A percentile compares a stretch with the other conserved stretches of the same genome.
Evolutionary conservation across 2,888 invertebrate species (phyloP).

Genomic region (Pandemis heparana): DNA sequence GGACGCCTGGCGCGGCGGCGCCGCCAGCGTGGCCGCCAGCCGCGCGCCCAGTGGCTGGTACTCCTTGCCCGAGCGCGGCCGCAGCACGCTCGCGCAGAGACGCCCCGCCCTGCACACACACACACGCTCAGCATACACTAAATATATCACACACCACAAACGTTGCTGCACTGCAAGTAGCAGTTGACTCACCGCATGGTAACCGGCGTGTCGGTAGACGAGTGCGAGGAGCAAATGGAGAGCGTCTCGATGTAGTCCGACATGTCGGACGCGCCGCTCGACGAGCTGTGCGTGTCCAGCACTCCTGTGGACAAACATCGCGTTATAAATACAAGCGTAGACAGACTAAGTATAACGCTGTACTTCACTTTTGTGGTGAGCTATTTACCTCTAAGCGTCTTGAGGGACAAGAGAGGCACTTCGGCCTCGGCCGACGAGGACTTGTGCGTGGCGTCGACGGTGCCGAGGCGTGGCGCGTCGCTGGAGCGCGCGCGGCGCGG

Average conservation of each 20-base stretch:
- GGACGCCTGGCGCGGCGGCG: background rate
- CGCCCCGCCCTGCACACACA: constrained; percentile 61
- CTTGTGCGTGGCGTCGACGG: constrained; percentile 83
- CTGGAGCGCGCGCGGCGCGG: constrained; percentile 90
- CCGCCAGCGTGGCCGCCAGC: constrained; percentile 16
- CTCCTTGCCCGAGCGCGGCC: constrained; percentile 92
- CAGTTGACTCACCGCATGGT: constrained; percentile 73
- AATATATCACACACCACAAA: background rate
- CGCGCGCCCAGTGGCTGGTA: constrained; percentile 84
- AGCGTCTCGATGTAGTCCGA: constrained; percentile 95
- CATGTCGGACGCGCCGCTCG: constrained; percentile 95
- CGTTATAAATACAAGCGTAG: constrained; percentile 13
- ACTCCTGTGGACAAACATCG: constrained; percentile 56
- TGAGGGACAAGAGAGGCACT: constrained; percentile 88
- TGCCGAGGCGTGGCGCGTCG: constrained; percentile 86
- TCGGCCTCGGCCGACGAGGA: constrained; percentile 92
- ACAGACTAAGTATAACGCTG: too few species aligned
- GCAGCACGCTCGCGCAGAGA: constrained; percentile 85
- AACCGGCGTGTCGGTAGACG: constrained; percentile 90
- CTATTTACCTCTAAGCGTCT: constrained; percentile 78
- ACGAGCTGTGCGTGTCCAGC: constrained; percentile 90
- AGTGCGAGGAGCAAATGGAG: constrained; percentile 92
- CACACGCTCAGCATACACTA: background rate
- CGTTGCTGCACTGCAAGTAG: background rate
- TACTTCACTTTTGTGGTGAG: background rate